phyloP scores from a whole-genome alignment of 1,140 invertebrate genomes.

The Pseudobourletiella spinata region DNA sequence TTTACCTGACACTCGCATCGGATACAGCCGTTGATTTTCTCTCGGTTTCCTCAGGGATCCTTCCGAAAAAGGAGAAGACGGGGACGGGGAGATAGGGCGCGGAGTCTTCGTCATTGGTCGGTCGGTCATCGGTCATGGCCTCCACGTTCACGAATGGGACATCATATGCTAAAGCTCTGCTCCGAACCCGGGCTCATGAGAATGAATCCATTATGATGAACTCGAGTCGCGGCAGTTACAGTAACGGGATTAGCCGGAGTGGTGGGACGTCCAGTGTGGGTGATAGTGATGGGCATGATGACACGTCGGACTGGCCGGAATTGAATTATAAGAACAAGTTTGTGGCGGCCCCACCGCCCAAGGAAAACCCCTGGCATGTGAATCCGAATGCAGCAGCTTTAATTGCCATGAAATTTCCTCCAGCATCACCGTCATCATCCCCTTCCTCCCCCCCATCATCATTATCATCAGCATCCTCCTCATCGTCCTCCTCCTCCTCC shows the following conservation, averaged over 20 bases:
- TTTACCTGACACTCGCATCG: too few species aligned
- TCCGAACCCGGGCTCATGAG: background rate
- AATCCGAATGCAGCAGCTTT: constrained; percentile 16
- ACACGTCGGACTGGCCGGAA: background rate
- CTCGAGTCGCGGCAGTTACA: too few species aligned
- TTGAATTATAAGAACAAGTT: background rate
- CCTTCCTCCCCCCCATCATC: background rate
- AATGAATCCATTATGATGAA: background rate
- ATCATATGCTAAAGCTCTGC: background rate
- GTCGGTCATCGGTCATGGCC: too few species aligned
- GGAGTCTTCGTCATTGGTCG: too few species aligned
- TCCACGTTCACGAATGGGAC: background rate
- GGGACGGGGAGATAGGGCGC: too few species aligned
- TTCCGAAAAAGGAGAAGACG: too few species aligned
- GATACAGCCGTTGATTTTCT: too few species aligned
- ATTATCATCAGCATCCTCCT: background rate
- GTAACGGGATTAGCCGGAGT: background rate
- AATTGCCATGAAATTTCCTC: constrained; percentile 5
- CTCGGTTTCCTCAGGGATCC: too few species aligned
- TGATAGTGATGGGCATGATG: constrained; percentile 3
- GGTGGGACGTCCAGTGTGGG: background rate
- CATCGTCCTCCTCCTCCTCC: background rate
- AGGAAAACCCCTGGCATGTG: constrained; percentile 21
- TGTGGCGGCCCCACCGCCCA: constrained; percentile 11
- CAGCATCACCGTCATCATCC: background rate